Evolutionary conservation across 2,888 invertebrate species (phyloP), one percentile per base, ranked within the genome.

Genomic region (Drosophila ustulata): DNA sequence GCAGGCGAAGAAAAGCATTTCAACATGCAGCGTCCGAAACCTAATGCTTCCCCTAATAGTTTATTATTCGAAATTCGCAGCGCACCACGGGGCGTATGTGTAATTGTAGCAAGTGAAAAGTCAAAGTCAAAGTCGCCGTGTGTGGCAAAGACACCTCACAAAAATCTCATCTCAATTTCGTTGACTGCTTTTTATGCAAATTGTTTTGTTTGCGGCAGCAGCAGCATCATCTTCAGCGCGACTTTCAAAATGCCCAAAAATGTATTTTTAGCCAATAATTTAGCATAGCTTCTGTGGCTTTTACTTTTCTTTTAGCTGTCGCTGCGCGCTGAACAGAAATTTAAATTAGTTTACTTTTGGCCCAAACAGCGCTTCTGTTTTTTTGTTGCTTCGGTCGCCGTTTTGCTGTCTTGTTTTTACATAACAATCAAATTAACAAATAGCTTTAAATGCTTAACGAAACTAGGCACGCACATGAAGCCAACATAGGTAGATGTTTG

Each of bases 31-130:
- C 46, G 34, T 55, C 39, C 58, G 32, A 45, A 43, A 18, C 39
- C 39, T 41, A 41, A 41, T 41, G 39, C 39, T 52, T 39, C 52
- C 8, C 13, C 25, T 34, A 46, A 67, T 69, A 69, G 58, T 47
- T 69, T 74, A 76, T 78, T 69, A 76, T 28, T 57, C 39, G 37
- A 67, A 81, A 84, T 87, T 82, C 34, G 88, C 88, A 82, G 66
- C 88, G 82, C 88, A 52, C 83, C 57, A 88, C 68, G 66, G 83
- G 88, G 78, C 88, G 83, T 88, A 83, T 83, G 88, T 78, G 88
- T 82, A 83, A 82, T 41, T 5, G 18, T 41, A 0, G 3, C 18
- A 86, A 85, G 83, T 88, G 83, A 82, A 88, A 88, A 71, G 86
- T 65, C 69, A 64, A 80, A 68, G 71, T 64, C 53, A 69, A 74